phyloP scores from a whole-genome alignment of 2,888 invertebrate genomes.

The Machimus rusticus region DNA sequence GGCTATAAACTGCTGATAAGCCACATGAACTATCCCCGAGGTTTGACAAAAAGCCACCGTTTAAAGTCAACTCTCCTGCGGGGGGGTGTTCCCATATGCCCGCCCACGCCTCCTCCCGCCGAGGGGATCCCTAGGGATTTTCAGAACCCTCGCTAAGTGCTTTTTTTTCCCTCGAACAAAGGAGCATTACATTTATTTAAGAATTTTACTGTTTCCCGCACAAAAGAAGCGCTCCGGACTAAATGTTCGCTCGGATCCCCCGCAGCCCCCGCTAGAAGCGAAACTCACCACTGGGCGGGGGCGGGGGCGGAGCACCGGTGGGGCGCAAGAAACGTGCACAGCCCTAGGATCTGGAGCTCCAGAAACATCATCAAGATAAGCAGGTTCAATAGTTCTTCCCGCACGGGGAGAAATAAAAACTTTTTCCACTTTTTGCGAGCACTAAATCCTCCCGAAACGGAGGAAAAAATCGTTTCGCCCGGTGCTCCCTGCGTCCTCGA shows the following conservation, averaged over 20 bases:
- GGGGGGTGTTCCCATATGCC: not conserved
- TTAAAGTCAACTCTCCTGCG: not conserved
- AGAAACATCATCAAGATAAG: slow-evolving; percentile 36
- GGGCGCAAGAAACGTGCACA: not conserved
- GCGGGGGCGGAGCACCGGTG: not conserved
- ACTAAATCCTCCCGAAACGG: slow-evolving; percentile 21
- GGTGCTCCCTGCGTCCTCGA: not conserved
- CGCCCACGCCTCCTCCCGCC: not conserved
- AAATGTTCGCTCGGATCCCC: slow-evolving; percentile 23
- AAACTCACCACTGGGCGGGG: not conserved
- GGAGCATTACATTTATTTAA: slow-evolving; percentile 38
- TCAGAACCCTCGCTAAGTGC: slow-evolving; percentile 21
- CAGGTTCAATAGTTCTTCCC: slow-evolving; percentile 36
- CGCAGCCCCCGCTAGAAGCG: not conserved
- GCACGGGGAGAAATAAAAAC: slow-evolving; percentile 39
- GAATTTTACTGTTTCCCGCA: slow-evolving; percentile 35
- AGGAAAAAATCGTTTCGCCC: slow-evolving; percentile 1
- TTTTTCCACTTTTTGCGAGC: slow-evolving; percentile 24
- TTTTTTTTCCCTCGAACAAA: slow-evolving; percentile 11
- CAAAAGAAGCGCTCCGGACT: slow-evolving; percentile 27
- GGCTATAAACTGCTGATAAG: slow-evolving; percentile 37
- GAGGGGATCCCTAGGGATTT: slow-evolving; percentile 7
- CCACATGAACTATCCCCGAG: slow-evolving; percentile 30
- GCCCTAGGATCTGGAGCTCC: not conserved
- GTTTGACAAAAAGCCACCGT: slow-evolving; percentile 35